These are phyloP conservation scores for Periophthalmodon schlosseri DNA, from an alignment of 2,113 vertebrate genomes.

Conservation along the genomic window DNA sequence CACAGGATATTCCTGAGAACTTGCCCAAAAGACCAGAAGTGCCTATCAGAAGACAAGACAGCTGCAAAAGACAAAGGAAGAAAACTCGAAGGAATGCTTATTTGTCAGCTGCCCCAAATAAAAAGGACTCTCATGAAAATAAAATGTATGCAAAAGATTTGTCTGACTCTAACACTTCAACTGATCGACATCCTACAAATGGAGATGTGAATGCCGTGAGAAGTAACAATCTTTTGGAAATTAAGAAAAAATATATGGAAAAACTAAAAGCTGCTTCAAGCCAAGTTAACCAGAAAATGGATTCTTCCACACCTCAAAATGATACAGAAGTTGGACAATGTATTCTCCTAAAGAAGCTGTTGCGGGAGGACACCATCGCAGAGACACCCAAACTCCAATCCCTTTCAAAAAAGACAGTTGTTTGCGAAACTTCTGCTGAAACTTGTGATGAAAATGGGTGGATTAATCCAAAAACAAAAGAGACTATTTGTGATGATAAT, in stretches of 20 bases:
- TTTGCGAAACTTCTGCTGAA: neutral
- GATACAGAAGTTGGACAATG: conserved; percentile 8
- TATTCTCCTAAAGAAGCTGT: conserved; percentile 11
- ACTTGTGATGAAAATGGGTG: neutral
- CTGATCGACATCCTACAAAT: conserved; percentile 2
- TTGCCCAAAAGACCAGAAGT: conserved; percentile 1
- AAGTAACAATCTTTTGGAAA: conserved; percentile 20
- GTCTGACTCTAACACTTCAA: neutral
- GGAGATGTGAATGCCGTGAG: neutral
- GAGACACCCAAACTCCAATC: conserved; percentile 7
- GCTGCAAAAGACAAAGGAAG: neutral
- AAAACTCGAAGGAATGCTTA: neutral
- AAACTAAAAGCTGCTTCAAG: conserved; percentile 12
- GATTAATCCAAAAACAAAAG: conserved; percentile 9
- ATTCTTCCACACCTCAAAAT: neutral
- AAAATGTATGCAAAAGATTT: conserved; percentile 4
- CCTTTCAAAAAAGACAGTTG: neutral
- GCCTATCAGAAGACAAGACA: neutral
- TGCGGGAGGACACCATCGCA: conserved; percentile 8
- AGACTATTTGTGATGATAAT: neutral
- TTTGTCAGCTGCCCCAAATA: conserved; percentile 10
- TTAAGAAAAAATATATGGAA: conserved; percentile 13
- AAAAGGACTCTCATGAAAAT: conserved; percentile 18
- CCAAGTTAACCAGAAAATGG: conserved; percentile 3
- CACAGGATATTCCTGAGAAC: neutral